A percentile compares a stretch with the other conserved stretches of the same genome.
phyloP scores from a whole-genome alignment of 2,113 vertebrate species.

The Phyllostomus discolor region DNA sequence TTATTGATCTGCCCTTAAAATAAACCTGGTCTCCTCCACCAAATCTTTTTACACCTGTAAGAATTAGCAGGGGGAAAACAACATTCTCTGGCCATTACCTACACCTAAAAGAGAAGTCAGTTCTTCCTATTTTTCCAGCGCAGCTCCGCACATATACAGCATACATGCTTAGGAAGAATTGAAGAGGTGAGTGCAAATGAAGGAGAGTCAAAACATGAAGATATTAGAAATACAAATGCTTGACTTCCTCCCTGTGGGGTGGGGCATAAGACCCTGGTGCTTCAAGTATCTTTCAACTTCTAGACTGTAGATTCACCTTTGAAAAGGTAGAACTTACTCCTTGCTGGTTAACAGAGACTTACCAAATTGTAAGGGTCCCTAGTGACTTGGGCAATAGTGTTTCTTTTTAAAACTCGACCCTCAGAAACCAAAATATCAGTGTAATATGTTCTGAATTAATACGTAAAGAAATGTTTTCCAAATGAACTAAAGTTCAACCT shows the following conservation, averaged over 20 bases:
- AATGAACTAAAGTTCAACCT: neutral
- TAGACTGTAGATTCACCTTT: neutral
- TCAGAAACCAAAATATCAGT: neutral
- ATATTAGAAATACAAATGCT: conserved; percentile 47
- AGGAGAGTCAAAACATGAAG: neutral
- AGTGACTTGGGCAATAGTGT: neutral
- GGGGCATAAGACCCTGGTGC: neutral
- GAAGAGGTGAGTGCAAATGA: neutral
- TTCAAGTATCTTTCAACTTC: neutral
- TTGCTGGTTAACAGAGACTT: neutral
- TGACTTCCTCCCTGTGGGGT: conserved; percentile 59
- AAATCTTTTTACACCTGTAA: conserved; percentile 70
- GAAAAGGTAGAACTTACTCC: neutral
- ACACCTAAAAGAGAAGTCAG: conserved; percentile 68
- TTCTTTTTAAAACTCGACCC: neutral
- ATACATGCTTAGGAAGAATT: conserved; percentile 42
- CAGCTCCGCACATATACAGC: conserved; percentile 58
- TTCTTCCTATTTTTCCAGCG: conserved; percentile 75
- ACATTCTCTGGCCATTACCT: conserved; percentile 70
- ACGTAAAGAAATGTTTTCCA: neutral
- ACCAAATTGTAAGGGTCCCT: neutral
- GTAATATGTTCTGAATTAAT: neutral
- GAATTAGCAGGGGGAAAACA: conserved; percentile 66
- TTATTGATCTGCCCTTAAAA: conserved; percentile 65
- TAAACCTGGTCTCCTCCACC: neutral